Evolutionary conservation across 2,888 invertebrate genomes (phyloP), one percentile per base, ranked within the genome.

Genomic region (Drosophila trichaetosa): DNA sequence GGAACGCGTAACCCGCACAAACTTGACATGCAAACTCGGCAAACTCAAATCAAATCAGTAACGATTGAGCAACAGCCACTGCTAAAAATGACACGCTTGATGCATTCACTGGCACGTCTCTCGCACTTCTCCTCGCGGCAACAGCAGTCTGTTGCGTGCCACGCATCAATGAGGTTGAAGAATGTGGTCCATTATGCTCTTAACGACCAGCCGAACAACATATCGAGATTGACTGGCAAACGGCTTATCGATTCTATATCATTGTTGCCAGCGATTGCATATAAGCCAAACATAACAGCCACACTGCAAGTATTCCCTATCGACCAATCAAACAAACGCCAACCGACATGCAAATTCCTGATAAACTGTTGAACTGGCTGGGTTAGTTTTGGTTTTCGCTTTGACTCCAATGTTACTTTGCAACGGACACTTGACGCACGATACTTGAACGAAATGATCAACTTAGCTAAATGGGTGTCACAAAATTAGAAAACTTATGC

Each of bases 41-140:
- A 67, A 69, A 66, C 72, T 75, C 70, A 80, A 83, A 80, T 88
- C 84, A 78, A 90, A 80, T 83, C 89, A 74, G 61, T 63, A 53
- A 62, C 74, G 89, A 88, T 85, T 85, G 90, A 80, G 77, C 90
- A 85, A 85, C 56, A 56, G 36, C 38, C 36, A 56, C 56, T 62
- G 62, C 83, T 86, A 68, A 70, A 87, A 87, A 72, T 84, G 90
- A 89, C 82, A 87, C 87, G 87, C 87, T 84, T 82, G 69, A 67
- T 85, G 90, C 83, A 76, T 69, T 76, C 60, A 36, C 52, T 27
- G 61, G 21, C 71, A 21, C 58, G 36, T 60, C 49, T 53, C 42
- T 33, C 53, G 11, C 13, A 27, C n/a, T 24, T 40, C 36, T 33
- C 31, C 40, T 10, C 2, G 5, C 21, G 7, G n/a, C 36, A 31